Conservation (phyloP, 2,113 vertebrate species). For the Aptenodytes forsteri region DNA sequence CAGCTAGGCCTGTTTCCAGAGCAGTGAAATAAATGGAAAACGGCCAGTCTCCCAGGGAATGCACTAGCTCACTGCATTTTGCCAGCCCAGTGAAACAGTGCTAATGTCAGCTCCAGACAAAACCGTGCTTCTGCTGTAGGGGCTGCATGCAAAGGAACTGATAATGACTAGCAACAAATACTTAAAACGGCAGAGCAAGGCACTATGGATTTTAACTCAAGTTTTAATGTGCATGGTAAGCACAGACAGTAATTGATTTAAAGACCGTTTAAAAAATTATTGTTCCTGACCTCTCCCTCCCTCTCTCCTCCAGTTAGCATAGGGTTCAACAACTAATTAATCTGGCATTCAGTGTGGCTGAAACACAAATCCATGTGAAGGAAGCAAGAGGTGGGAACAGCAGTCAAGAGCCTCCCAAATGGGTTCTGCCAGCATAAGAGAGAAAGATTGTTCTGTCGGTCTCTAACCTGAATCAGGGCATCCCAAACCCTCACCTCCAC, state of each 20-base stretch:
- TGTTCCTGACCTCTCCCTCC: neutral
- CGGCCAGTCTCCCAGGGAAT: conserved; percentile 37
- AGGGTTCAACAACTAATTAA: neutral
- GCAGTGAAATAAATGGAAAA: conserved; percentile 47
- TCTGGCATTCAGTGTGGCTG: neutral
- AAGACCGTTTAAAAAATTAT: neutral
- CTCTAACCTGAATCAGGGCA: neutral
- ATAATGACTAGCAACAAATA: neutral
- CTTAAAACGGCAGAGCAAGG: neutral
- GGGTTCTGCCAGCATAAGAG: neutral
- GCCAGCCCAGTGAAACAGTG: conserved; percentile 12
- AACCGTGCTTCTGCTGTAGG: neutral
- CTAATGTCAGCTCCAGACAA: conserved; percentile 22
- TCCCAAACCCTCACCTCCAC: neutral
- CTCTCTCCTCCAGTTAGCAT: neutral
- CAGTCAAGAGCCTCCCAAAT: neutral
- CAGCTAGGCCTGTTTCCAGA: conserved; percentile 40
- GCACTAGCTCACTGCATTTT: neutral
- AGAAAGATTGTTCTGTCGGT: neutral
- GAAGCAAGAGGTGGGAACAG: neutral
- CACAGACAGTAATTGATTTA: neutral
- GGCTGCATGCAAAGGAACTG: neutral
- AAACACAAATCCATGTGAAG: neutral
- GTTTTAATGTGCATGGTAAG: neutral
- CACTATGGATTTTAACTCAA: neutral